Base-by-base conservation (phyloP, 2,797 vertebrate genomes). In the Pempheris klunzingeri region DNA sequence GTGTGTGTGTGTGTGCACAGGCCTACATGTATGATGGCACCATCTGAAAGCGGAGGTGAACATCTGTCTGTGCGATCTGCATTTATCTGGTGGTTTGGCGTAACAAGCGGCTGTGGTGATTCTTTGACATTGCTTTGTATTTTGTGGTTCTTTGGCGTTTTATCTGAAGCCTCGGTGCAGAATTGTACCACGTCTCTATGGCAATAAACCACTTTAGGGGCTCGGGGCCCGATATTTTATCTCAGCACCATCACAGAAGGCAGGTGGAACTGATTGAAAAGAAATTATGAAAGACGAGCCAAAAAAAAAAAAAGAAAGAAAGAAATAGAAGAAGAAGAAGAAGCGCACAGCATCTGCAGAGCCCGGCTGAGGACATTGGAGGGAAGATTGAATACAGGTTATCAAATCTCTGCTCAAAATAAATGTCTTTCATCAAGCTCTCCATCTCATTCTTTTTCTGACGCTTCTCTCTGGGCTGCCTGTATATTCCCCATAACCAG, bases 261-360 rank as follows among this genome's bases (percentile, higher is more conserved):
- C 89, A 93, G 90, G 90, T 91, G 89, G 90, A 91, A 90, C 88
- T 92, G 92, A 95, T 90, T 92, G 90, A 92, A 93, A 93, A 92
- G 82, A 92, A 94, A 94, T 93, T 91, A 94, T 90, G 78, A 92
- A 88, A 90, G 83, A 86, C 69, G 83, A 59, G 82, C 66, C 61
- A 41, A 53, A 57, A 2, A 44, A 20, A 38, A 18, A 63, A 22
- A 58, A 72, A 71, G 41, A 60, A 53, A 77, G 2, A 34, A 22
- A 52, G 49, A 71, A 47, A n/a, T n/a, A n/a, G n/a, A n/a, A n/a
- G n/a, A n/a, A n/a, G n/a, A n/a, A n/a, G n/a, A 72, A 67, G 60
- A 59, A 77, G 78, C 82, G 62, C 69, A 60, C 58, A 67, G 87
- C 91, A 89, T 90, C 86, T 90, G 91, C 87, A 82, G 78, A 80